Conservation (phyloP, 2,113 vertebrate genomes). For the Mormyrus iriodes region DNA sequence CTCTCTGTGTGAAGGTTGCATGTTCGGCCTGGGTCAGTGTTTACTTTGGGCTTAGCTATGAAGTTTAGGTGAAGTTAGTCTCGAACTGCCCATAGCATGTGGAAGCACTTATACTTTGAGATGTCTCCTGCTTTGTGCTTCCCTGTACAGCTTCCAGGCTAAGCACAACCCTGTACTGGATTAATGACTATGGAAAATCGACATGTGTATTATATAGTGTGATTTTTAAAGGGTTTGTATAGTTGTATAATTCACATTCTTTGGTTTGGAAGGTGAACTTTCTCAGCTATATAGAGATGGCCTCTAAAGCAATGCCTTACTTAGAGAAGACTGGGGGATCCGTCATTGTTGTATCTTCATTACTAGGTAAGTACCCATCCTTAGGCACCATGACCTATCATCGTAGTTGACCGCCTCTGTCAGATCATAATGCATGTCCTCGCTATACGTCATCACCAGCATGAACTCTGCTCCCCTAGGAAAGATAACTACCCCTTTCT, state of each 20-base stretch:
- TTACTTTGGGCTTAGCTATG: background rate
- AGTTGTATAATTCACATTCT: background rate
- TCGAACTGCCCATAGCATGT: background rate
- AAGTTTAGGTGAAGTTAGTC: background rate
- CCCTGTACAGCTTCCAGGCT: background rate
- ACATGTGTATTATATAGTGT: background rate
- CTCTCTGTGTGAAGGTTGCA: background rate
- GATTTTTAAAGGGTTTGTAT: background rate
- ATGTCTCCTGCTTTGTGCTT: background rate
- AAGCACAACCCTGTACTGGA: background rate
- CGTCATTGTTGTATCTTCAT: conserved; percentile 56
- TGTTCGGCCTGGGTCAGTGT: background rate
- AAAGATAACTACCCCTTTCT: conserved; percentile 48
- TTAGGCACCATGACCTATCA: background rate
- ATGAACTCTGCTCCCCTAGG: conserved; percentile 35
- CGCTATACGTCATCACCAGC: background rate
- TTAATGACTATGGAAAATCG: background rate
- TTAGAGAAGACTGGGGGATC: conserved; percentile 49
- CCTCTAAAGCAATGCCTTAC: conserved; percentile 44
- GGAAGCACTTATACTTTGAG: background rate
- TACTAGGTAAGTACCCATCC: conserved; percentile 47
- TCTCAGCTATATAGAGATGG: conserved; percentile 52
- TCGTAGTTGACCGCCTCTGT: conserved; percentile 1
- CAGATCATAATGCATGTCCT: conserved; percentile 22
- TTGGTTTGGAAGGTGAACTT: conserved; percentile 54